A percentile compares a stretch with the other conserved stretches of the same genome.
Conservation (phyloP, 53 echinoderm and acorn worm genomes). For the Stichopus horrens region DNA sequence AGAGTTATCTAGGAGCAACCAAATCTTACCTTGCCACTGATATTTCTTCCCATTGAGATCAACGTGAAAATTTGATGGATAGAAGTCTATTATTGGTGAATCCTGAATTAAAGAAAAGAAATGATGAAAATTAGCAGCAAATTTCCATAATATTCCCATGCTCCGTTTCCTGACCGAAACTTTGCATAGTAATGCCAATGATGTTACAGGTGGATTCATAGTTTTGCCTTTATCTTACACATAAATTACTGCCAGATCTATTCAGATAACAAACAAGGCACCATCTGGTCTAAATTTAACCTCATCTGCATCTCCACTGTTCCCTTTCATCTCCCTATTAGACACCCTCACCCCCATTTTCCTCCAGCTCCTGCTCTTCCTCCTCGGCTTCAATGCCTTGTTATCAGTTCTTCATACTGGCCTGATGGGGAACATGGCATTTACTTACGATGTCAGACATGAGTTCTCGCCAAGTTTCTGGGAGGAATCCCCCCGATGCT, state of each 20-base stretch:
- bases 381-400: neutral
- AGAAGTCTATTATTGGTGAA: constrained; percentile 98
- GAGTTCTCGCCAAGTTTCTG: constrained; percentile 74
- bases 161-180: too few relatives aligned
- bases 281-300: too few relatives aligned
- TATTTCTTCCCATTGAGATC: constrained; percentile 99
- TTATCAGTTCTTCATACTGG: neutral
- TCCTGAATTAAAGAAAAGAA: constrained; percentile 59
- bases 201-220: too few relatives aligned
- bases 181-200: too few relatives aligned
- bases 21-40: constrained; percentile 84
- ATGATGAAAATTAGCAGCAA: too few relatives aligned
- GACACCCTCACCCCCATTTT: neutral
- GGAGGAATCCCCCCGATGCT: constrained; percentile 95
- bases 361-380: neutral
- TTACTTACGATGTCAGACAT: constrained; percentile 92
- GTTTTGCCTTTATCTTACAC: too few relatives aligned
- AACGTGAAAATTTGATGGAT: constrained; percentile 86
- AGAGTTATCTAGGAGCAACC: too few relatives aligned
- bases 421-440: neutral
- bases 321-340: neutral
- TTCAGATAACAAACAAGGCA: too few relatives aligned
- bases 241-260: too few relatives aligned
- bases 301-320: too few relatives aligned
- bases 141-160: too few relatives aligned